phyloP scores from a whole-genome alignment of 2,113 vertebrate species.

The Melozone crissalis region DNA sequence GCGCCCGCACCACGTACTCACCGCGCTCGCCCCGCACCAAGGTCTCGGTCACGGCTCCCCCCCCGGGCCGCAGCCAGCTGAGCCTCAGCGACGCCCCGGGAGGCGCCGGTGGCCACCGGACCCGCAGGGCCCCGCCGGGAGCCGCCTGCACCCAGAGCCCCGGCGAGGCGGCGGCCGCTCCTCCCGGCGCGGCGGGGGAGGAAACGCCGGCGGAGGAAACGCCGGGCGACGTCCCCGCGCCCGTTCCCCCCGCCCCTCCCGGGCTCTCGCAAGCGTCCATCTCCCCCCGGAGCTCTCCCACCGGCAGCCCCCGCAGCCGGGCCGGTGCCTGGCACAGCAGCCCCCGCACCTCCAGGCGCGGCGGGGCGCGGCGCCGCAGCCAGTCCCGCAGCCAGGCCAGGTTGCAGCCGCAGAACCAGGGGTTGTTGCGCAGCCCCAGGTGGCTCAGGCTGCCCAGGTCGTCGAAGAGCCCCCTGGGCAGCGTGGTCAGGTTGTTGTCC shows the following conservation, averaged over 20 bases:
- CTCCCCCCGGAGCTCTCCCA: conserved; percentile 84
- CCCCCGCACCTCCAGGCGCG: conserved; percentile 84
- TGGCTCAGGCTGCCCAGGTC: conserved; percentile 87
- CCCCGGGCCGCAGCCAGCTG: background rate
- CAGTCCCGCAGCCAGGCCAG: conserved; percentile 92
- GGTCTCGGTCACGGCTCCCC: background rate
- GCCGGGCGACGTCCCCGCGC: background rate
- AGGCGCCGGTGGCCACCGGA: background rate
- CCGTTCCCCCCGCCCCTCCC: background rate
- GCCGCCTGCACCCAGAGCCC: background rate
- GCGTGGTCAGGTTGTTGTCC: conserved; percentile 91
- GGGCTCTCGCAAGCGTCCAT: conserved; percentile 84
- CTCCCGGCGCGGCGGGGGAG: background rate
- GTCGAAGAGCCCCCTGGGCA: conserved; percentile 89
- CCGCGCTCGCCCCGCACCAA: background rate
- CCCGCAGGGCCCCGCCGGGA: background rate
- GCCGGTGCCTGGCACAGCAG: conserved; percentile 91
- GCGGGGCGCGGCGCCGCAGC: conserved; percentile 82
- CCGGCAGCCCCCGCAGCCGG: conserved; percentile 84
- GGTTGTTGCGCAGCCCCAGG: conserved; percentile 89
- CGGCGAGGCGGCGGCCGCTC: background rate
- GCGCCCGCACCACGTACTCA: background rate
- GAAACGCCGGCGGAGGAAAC: background rate
- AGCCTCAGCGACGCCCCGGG: background rate
- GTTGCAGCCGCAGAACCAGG: conserved; percentile 95